phyloP scores from a whole-genome alignment of 1,140 invertebrate species.

The Penaeus japonicus region DNA sequence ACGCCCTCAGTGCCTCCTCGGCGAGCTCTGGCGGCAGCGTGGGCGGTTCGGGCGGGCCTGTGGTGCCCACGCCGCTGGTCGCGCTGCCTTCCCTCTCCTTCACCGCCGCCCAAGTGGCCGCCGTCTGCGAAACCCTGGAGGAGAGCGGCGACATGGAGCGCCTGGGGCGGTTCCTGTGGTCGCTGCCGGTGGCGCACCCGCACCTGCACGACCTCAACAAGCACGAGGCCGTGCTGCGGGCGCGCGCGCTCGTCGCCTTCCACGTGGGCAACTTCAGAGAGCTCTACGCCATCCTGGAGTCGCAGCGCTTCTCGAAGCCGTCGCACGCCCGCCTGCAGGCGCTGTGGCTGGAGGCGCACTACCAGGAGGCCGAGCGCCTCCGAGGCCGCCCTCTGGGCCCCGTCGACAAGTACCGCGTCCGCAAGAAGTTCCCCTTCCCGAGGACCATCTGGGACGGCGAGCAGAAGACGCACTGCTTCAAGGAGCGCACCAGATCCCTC shows the following conservation, averaged over 20 bases:
- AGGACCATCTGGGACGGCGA: constrained; percentile 99
- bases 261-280: constrained; percentile 93
- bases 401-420: constrained; percentile 97
- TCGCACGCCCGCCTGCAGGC: constrained; percentile 95
- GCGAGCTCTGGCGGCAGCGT: constrained; percentile 72
- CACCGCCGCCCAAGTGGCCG: constrained; percentile 92
- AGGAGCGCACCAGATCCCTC: constrained; percentile 93
- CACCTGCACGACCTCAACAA: constrained; percentile 87
- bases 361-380: constrained; percentile 96
- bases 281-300: constrained; percentile 93
- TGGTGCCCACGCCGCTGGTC: constrained; percentile 42
- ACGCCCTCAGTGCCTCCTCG: constrained; percentile 40
- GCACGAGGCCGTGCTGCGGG: constrained; percentile 92
- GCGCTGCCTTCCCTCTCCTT: constrained; percentile 73
- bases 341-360: constrained; percentile 98
- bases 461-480: constrained; percentile 99
- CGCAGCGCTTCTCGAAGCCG: constrained; percentile 95
- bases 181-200: constrained; percentile 88
- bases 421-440: constrained; percentile 98
- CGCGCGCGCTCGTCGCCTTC: constrained; percentile 94
- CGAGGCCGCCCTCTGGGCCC: constrained; percentile 94
- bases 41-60: constrained; percentile 85
- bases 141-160: constrained; percentile 97
- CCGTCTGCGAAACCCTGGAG: constrained; percentile 97
- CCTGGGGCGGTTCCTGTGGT: constrained; percentile 95